Percentiles rank a stretch among this genome's conserved stretches.
Evolutionary conservation across 1,140 invertebrate species (phyloP).

Genomic region (Uloborus diversus): DNA sequence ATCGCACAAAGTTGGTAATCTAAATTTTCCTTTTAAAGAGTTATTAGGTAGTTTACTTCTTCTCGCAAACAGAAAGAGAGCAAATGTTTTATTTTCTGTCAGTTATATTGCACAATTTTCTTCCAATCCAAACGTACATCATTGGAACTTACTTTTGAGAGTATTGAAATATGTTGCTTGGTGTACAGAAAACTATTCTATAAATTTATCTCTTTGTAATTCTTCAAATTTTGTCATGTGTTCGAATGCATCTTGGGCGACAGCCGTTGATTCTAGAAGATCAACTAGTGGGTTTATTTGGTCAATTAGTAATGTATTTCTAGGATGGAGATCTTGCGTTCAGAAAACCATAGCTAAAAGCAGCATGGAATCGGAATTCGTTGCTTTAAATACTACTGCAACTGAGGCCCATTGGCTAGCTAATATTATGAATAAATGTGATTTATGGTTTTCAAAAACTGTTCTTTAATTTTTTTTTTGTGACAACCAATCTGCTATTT

Average conservation of each 20-base stretch:
- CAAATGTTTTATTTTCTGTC: conserved; percentile 6
- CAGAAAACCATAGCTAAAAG: background rate
- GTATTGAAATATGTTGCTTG: background rate
- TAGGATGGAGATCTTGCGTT: background rate
- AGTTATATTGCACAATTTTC: conserved; percentile 1
- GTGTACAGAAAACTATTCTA: background rate
- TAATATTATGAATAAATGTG: background rate
- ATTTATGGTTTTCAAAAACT: too few relatives aligned
- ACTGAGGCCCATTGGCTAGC: too few relatives aligned
- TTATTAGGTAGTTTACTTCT: background rate
- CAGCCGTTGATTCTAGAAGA: background rate
- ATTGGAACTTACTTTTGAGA: background rate
- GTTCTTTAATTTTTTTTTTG: too few relatives aligned
- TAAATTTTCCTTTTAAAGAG: too few relatives aligned
- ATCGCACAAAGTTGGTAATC: background rate
- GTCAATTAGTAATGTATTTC: background rate
- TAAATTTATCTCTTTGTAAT: background rate
- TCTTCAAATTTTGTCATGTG: background rate
- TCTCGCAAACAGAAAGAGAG: background rate
- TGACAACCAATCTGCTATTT: too few relatives aligned
- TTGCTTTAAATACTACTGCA: background rate
- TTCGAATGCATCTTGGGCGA: background rate
- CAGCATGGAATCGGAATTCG: background rate
- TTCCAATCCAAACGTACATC: background rate
- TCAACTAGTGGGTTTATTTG: background rate